A percentile compares a stretch with the other conserved stretches of the same genome.
These are phyloP conservation scores for Loris lydekkerianus DNA, from an alignment of 2,797 vertebrate genomes.

Conservation along the genomic window DNA sequence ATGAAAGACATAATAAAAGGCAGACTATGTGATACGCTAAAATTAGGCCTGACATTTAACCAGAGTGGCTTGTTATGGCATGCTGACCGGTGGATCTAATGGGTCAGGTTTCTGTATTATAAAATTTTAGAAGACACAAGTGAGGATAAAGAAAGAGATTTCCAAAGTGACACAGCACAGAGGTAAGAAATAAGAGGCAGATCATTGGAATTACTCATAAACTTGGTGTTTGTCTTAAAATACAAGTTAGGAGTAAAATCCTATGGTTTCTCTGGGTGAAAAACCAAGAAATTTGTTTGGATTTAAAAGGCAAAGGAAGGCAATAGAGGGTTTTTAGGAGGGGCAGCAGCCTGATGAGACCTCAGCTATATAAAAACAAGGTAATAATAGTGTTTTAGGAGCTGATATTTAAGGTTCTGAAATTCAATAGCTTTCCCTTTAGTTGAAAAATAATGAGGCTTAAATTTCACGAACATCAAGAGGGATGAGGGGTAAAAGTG, in stretches of 20 bases:
- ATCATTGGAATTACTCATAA: neutral
- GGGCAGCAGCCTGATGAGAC: neutral
- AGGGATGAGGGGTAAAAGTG: neutral
- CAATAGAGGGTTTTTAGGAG: neutral
- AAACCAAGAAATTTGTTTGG: neutral
- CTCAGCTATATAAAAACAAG: neutral
- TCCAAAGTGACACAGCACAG: neutral
- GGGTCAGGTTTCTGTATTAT: neutral
- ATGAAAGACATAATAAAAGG: neutral
- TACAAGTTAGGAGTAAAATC: neutral
- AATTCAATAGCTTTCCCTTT: neutral
- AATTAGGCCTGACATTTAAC: neutral
- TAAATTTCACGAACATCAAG: neutral
- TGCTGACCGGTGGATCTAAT: neutral
- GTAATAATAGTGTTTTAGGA: neutral
- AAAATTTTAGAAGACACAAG: slow-evolving; percentile 6
- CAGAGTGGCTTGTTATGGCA: neutral
- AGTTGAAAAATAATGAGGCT: neutral
- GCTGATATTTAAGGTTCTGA: neutral
- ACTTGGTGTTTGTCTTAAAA: neutral
- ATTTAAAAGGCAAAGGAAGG: neutral
- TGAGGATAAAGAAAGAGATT: neutral
- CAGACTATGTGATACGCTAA: neutral
- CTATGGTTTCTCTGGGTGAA: neutral
- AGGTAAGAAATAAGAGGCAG: neutral